These are phyloP conservation scores for Pyrocoelia pectoralis DNA, from an alignment of 2,888 invertebrate genomes.

Conservation along the genomic window DNA sequence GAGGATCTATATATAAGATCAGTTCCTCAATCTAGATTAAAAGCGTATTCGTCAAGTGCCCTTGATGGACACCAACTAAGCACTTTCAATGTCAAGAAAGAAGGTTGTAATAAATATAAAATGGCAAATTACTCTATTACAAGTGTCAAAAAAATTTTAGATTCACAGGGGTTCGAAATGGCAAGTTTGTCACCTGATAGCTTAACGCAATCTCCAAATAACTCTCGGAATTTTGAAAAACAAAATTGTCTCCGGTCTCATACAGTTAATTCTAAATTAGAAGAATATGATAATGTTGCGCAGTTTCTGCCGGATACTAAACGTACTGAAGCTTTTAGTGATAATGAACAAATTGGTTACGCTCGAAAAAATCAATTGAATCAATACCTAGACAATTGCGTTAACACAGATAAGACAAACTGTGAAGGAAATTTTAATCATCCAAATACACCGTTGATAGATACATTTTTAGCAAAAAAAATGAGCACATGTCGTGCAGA, in stretches of 20 bases:
- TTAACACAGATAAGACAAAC: not conserved
- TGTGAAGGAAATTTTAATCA: not conserved
- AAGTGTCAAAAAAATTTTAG: conserved; percentile 52
- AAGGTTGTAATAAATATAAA: too few relatives aligned
- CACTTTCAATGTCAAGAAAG: too few relatives aligned
- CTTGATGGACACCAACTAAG: too few relatives aligned
- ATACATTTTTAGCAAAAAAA: conserved; percentile 46
- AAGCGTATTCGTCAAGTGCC: too few relatives aligned
- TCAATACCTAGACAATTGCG: conserved; percentile 21
- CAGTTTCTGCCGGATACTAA: not conserved
- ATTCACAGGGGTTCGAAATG: conserved; percentile 57
- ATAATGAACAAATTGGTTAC: conserved; percentile 3
- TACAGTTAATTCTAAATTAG: not conserved
- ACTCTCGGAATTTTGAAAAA: not conserved
- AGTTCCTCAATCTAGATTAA: too few relatives aligned
- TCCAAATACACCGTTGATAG: conserved; percentile 45
- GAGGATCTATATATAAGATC: too few relatives aligned
- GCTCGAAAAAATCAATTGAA: conserved; percentile 25
- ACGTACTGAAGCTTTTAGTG: not conserved
- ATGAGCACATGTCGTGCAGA: conserved; percentile 7
- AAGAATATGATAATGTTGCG: not conserved
- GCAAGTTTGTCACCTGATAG: conserved; percentile 52
- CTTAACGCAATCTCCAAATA: conserved; percentile 46
- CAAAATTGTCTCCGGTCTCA: not conserved
- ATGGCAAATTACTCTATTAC: too few relatives aligned